Conservation (phyloP, 2,888 invertebrate genomes). For the Drosophila borborema region DNA sequence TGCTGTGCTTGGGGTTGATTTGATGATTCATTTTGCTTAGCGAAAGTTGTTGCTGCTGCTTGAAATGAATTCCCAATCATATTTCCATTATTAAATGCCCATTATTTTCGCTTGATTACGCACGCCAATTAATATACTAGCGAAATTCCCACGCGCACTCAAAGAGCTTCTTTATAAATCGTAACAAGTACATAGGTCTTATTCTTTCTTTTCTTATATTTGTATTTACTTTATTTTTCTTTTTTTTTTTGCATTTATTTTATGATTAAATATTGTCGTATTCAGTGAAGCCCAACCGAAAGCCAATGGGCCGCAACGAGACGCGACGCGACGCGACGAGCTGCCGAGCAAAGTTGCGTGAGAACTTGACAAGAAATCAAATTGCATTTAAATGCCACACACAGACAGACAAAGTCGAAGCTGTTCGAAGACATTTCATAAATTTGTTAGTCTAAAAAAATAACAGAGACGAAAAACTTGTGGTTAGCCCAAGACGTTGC, state of each 20-base stretch:
- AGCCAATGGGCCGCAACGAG: constrained; percentile 60
- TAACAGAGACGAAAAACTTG: constrained; percentile 18
- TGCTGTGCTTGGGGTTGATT: not conserved
- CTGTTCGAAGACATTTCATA: constrained; percentile 47
- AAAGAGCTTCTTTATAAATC: constrained; percentile 60
- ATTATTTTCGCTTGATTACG: constrained; percentile 46
- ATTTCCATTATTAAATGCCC: constrained; percentile 18
- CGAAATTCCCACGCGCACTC: constrained; percentile 65
- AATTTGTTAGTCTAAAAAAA: constrained; percentile 36
- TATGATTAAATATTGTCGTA: constrained; percentile 70
- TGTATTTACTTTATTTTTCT: too few species aligned
- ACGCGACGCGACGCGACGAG: constrained; percentile 5
- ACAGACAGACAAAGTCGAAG: not conserved
- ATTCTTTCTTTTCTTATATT: not conserved
- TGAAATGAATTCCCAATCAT: constrained; percentile 6
- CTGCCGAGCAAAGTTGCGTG: constrained; percentile 42
- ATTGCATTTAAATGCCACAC: constrained; percentile 46
- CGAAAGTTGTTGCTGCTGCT: constrained; percentile 1
- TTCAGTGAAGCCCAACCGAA: constrained; percentile 66
- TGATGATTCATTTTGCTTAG: constrained; percentile 20
- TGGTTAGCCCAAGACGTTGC: constrained; percentile 35
- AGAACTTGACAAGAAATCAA: constrained; percentile 61
- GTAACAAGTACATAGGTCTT: constrained; percentile 28
- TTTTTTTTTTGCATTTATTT: constrained; percentile 60
- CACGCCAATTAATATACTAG: constrained; percentile 59